phyloP scores from a whole-genome alignment of 2,888 invertebrate genomes.

The Dynastes hyllus region DNA sequence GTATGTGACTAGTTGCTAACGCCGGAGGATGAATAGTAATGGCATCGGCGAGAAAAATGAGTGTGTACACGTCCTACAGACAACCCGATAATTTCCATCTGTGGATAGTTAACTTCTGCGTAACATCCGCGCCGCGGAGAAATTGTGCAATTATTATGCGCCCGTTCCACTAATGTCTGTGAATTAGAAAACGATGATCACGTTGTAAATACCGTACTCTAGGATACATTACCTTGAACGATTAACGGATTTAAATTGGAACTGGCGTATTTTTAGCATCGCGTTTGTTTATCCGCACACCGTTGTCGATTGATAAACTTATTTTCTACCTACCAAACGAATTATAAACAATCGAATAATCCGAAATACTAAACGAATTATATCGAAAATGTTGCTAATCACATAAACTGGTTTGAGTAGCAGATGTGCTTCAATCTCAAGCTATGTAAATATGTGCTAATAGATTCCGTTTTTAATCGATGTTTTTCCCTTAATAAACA shows the following conservation, averaged over 20 bases:
- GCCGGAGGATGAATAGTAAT: constrained; percentile 28
- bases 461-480: too few species aligned
- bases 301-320: not conserved
- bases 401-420: too few species aligned
- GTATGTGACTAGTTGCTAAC: constrained; percentile 26
- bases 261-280: not conserved
- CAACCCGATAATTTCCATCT: constrained; percentile 22
- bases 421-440: too few species aligned
- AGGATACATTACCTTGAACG: constrained; percentile 2
- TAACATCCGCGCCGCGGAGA: constrained; percentile 8
- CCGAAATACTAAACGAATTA: too few species aligned
- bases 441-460: too few species aligned
- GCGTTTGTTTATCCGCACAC: not conserved
- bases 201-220: not conserved
- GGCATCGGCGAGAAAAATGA: not conserved
- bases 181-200: constrained; percentile 13
- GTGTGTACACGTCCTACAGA: constrained; percentile 9
- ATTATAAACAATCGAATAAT: not conserved
- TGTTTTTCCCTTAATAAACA: too few species aligned
- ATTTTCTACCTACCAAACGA: not conserved
- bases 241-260: constrained; percentile 9
- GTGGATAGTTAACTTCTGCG: constrained; percentile 23
- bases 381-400: too few species aligned
- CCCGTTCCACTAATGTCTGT: not conserved
- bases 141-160: constrained; percentile 35